Evolutionary conservation across 2,888 invertebrate species (phyloP).

Genomic region (Perdita meconis): DNA sequence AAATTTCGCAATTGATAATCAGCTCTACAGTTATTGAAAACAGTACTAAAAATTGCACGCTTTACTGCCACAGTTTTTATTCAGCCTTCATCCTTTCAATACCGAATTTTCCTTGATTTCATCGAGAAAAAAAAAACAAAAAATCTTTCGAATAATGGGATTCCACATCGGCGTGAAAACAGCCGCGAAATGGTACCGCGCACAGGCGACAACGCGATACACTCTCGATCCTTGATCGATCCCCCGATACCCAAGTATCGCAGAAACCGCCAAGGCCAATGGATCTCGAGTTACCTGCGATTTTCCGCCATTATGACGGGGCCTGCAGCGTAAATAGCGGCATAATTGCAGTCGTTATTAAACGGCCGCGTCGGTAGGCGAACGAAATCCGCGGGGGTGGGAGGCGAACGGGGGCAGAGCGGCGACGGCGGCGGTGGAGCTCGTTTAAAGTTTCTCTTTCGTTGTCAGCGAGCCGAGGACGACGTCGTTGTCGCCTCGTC

Average conservation of each 20-base stretch:
- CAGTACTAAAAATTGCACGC: too few species aligned
- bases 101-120: too few species aligned
- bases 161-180: too few species aligned
- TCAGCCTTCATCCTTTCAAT: too few species aligned
- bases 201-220: background rate
- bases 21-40: too few species aligned
- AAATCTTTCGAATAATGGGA: too few species aligned
- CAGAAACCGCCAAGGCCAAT: conserved; percentile 22
- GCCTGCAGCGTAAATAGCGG: conserved; percentile 60
- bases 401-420: background rate
- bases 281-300: conserved; percentile 42
- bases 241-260: conserved; percentile 15
- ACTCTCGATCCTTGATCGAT: conserved; percentile 24
- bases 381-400: conserved; percentile 32
- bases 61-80: too few species aligned
- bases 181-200: background rate
- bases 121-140: background rate
- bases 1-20: too few species aligned
- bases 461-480: conserved; percentile 47
- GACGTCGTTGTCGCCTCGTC: conserved; percentile 53
- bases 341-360: conserved; percentile 67
- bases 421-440: background rate
- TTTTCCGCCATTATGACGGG: conserved; percentile 39
- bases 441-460: conserved; percentile 70
- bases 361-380: conserved; percentile 43